These are phyloP conservation scores for Cardiocondyla obscurior DNA, from an alignment of 1,140 invertebrate genomes.

Conservation along the genomic window DNA sequence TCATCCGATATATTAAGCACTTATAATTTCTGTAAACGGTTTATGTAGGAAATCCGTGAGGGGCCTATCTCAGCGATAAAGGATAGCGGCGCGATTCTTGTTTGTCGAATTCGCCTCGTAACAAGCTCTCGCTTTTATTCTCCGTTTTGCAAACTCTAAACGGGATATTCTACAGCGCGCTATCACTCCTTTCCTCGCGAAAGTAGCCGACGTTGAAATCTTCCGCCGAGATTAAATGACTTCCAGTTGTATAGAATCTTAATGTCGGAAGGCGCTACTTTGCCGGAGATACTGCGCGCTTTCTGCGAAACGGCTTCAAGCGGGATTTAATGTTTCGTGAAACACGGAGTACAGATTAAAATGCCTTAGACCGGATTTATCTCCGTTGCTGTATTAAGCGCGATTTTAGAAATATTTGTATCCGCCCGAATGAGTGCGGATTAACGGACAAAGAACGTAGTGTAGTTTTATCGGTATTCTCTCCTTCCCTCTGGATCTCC, in stretches of 20 bases:
- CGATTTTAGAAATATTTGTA: conserved; percentile 53
- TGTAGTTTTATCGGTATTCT: conserved; percentile 9
- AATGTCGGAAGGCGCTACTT: conserved; percentile 53
- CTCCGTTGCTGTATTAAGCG: conserved; percentile 39
- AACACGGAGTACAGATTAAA: conserved; percentile 56
- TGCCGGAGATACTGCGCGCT: conserved; percentile 42
- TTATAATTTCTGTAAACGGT: background rate
- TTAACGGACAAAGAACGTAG: conserved; percentile 7
- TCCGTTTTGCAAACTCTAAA: conserved; percentile 42
- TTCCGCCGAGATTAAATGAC: conserved; percentile 55
- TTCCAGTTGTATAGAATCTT: conserved; percentile 57
- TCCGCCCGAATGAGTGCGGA: conserved; percentile 18
- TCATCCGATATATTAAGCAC: background rate
- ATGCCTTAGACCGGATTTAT: conserved; percentile 49
- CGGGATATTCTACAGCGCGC: conserved; percentile 24
- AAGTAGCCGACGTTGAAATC: conserved; percentile 50
- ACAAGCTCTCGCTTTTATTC: conserved; percentile 34
- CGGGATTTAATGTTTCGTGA: conserved; percentile 56
- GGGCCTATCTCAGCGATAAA: background rate
- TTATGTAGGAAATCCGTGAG: background rate
- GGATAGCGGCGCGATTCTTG: conserved; percentile 7
- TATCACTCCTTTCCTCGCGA: conserved; percentile 26
- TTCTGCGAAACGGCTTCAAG: conserved; percentile 45
- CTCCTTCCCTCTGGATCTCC: background rate
- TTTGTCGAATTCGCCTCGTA: conserved; percentile 46